These are phyloP conservation scores for Lates calcarifer DNA, from an alignment of 2,113 vertebrate species.

Conservation along the genomic window DNA sequence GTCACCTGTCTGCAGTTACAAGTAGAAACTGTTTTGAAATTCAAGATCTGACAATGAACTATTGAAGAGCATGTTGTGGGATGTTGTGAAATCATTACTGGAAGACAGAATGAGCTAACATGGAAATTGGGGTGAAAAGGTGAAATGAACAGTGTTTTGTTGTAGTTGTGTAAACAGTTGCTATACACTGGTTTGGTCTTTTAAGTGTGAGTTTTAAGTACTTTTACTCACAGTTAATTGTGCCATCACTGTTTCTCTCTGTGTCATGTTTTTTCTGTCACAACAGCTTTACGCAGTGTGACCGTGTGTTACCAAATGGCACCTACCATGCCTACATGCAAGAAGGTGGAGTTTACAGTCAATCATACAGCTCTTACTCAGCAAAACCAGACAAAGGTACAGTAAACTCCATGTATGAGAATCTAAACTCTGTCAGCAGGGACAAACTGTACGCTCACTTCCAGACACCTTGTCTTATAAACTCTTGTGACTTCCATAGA, in stretches of 20 bases:
- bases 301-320: slow-evolving; percentile 68
- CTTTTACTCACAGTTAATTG: background rate
- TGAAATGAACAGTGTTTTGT: background rate
- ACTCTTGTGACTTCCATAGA: slow-evolving; percentile 51
- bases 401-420: background rate
- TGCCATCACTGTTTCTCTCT: background rate
- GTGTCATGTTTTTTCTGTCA: slow-evolving; percentile 46
- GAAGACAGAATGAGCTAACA: slow-evolving; percentile 8
- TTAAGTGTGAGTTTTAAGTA: background rate
- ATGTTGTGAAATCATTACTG: background rate
- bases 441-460: background rate
- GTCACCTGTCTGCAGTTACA: too few relatives aligned
- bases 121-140: background rate
- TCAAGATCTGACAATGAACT: slow-evolving; percentile 2
- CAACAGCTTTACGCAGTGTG: slow-evolving; percentile 63
- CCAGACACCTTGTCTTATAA: background rate
- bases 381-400: slow-evolving; percentile 63
- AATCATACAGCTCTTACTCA: slow-evolving; percentile 19
- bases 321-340: slow-evolving; percentile 50
- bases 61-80: background rate
- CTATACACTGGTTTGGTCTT: background rate
- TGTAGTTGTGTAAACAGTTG: background rate
- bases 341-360: slow-evolving; percentile 73
- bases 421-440: background rate
- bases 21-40: slow-evolving; percentile 7